These are phyloP conservation scores for Drosophila sordidula DNA, from an alignment of 2,888 invertebrate genomes.

Conservation along the genomic window DNA sequence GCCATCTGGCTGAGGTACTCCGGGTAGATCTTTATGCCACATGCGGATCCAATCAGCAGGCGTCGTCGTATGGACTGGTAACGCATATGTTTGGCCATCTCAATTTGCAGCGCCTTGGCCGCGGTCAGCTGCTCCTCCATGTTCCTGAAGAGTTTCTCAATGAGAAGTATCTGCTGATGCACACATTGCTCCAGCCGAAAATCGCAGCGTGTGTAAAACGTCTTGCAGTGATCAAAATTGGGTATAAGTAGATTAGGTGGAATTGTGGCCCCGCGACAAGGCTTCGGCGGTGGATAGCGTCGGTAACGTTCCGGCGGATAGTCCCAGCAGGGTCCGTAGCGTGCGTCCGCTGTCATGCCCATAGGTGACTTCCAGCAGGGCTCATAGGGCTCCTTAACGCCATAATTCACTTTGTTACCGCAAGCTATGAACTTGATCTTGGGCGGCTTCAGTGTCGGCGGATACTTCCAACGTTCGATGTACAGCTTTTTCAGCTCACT, in stretches of 20 bases:
- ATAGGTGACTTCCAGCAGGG: slow-evolving; percentile 61
- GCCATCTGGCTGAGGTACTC: slow-evolving; percentile 71
- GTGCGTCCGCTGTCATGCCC: slow-evolving; percentile 4
- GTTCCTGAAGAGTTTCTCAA: slow-evolving; percentile 52
- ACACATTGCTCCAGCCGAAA: slow-evolving; percentile 67
- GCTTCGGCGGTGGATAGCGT: slow-evolving; percentile 57
- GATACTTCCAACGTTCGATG: slow-evolving; percentile 57
- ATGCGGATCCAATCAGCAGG: slow-evolving; percentile 40
- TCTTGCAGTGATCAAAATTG: slow-evolving; percentile 55
- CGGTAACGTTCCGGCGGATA: slow-evolving; percentile 63
- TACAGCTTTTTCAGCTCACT: slow-evolving; percentile 44
- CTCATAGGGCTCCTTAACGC: slow-evolving; percentile 3
- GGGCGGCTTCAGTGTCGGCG: slow-evolving; percentile 30
- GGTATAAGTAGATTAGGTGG: slow-evolving; percentile 47
- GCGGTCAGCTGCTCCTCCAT: slow-evolving; percentile 31
- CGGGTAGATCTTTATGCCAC: slow-evolving; percentile 73
- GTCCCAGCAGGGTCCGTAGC: slow-evolving; percentile 68
- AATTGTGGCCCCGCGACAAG: slow-evolving; percentile 55
- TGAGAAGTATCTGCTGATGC: slow-evolving; percentile 65
- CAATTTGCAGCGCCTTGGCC: slow-evolving; percentile 47
- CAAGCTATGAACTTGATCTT: slow-evolving; percentile 46
- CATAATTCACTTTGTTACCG: slow-evolving; percentile 29
- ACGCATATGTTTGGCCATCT: slow-evolving; percentile 46
- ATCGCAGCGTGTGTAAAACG: slow-evolving; percentile 72
- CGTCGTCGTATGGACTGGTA: slow-evolving; percentile 65